These are phyloP conservation scores for Phengaris arion DNA, from an alignment of 2,888 invertebrate species.

Conservation along the genomic window DNA sequence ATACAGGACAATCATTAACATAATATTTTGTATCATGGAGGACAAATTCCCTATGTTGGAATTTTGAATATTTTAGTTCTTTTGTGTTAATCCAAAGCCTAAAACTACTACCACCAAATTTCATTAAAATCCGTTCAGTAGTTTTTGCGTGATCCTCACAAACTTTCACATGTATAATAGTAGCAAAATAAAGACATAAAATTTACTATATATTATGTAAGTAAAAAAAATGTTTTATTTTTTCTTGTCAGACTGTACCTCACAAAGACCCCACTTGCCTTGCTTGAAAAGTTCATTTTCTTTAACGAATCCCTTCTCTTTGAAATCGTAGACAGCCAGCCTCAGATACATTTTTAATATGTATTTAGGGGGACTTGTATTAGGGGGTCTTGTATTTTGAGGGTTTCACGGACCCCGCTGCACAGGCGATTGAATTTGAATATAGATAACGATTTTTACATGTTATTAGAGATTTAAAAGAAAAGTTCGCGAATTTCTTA, in stretches of 20 bases:
- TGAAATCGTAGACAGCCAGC: slow-evolving; percentile 57
- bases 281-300: slow-evolving; percentile 65
- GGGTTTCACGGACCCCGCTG: slow-evolving; percentile 41
- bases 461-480: slow-evolving; percentile 32
- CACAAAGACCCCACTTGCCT: slow-evolving; percentile 51
- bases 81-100: too few relatives aligned
- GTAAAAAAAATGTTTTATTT: background rate
- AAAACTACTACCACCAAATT: too few relatives aligned
- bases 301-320: slow-evolving; percentile 59
- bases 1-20: too few relatives aligned
- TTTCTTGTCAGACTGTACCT: slow-evolving; percentile 45
- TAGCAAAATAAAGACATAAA: too few relatives aligned
- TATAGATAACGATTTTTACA: slow-evolving; percentile 41
- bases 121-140: too few relatives aligned
- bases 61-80: too few relatives aligned
- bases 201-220: background rate
- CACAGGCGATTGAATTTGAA: slow-evolving; percentile 52
- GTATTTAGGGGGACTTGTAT: slow-evolving; percentile 36
- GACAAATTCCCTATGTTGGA: too few relatives aligned
- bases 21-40: too few relatives aligned
- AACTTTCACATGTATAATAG: too few relatives aligned
- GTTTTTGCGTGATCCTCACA: too few relatives aligned
- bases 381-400: background rate
- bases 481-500: background rate
- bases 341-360: slow-evolving; percentile 54